Evolutionary conservation across 1,140 invertebrate species (phyloP).

Genomic region (Reticulitermes speratus): DNA sequence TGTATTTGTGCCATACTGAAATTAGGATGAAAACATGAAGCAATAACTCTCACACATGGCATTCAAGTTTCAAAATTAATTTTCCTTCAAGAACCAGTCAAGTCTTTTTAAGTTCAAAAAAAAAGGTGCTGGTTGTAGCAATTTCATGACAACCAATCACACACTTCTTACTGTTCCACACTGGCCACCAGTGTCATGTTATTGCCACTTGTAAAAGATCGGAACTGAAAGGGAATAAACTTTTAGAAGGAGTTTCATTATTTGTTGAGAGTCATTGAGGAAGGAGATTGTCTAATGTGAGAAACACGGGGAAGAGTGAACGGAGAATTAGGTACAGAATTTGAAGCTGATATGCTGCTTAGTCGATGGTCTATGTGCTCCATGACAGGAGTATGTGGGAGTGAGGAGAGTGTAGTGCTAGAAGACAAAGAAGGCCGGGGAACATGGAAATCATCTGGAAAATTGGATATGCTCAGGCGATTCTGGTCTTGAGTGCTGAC

Average conservation of each 20-base stretch:
- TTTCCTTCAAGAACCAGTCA: too few relatives aligned
- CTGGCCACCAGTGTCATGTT: too few relatives aligned
- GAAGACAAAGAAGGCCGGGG: background rate
- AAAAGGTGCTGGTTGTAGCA: too few relatives aligned
- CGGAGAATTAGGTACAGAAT: conserved; percentile 5
- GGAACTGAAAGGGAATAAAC: too few relatives aligned
- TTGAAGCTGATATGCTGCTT: conserved; percentile 18
- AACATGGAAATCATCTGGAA: background rate
- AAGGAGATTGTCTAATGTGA: background rate
- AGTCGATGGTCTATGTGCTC: background rate
- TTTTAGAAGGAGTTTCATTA: background rate
- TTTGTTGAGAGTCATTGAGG: conserved; percentile 7
- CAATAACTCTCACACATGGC: too few relatives aligned
- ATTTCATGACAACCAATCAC: too few relatives aligned
- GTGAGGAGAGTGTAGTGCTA: background rate
- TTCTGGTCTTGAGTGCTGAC: conserved; percentile 11
- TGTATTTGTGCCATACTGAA: too few relatives aligned
- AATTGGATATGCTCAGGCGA: conserved; percentile 19
- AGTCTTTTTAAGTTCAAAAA: too few relatives aligned
- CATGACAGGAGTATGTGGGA: background rate
- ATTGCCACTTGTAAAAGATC: too few relatives aligned
- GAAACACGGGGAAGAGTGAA: conserved; percentile 5
- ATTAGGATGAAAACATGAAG: too few relatives aligned
- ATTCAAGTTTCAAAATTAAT: too few relatives aligned
- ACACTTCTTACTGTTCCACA: too few relatives aligned